These are phyloP conservation scores for Taeniopygia guttata DNA, from an alignment of 2,797 vertebrate species.

Conservation along the genomic window DNA sequence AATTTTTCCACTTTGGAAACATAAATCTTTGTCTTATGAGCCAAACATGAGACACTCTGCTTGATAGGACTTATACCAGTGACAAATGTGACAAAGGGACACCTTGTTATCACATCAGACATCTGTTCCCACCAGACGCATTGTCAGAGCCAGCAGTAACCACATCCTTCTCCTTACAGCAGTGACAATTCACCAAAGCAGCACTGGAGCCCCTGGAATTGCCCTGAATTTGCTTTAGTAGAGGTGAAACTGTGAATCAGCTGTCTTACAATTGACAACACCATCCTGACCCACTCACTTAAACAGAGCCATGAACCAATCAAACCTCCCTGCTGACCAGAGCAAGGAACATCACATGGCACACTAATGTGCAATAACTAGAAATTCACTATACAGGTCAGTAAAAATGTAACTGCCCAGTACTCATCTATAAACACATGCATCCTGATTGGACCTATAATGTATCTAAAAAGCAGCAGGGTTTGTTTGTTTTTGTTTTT, in stretches of 20 bases:
- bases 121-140: not conserved
- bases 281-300: not conserved
- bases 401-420: not conserved
- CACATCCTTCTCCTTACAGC: not conserved
- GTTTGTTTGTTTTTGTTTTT: not conserved
- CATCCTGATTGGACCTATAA: not conserved
- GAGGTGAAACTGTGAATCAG: not conserved
- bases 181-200: not conserved
- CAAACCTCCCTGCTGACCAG: not conserved
- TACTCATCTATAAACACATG: not conserved
- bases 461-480: not conserved
- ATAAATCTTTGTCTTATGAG: not conserved
- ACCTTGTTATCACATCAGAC: not conserved
- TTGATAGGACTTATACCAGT: not conserved
- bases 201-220: not conserved
- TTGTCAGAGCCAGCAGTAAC: not conserved
- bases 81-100: not conserved
- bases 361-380: not conserved
- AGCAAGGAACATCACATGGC: not conserved
- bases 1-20: not conserved
- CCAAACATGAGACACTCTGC: not conserved
- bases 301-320: not conserved
- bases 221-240: not conserved
- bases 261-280: not conserved
- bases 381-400: not conserved